phyloP scores from a whole-genome alignment of 2,797 vertebrate genomes.

The Girardinus metallicus region DNA sequence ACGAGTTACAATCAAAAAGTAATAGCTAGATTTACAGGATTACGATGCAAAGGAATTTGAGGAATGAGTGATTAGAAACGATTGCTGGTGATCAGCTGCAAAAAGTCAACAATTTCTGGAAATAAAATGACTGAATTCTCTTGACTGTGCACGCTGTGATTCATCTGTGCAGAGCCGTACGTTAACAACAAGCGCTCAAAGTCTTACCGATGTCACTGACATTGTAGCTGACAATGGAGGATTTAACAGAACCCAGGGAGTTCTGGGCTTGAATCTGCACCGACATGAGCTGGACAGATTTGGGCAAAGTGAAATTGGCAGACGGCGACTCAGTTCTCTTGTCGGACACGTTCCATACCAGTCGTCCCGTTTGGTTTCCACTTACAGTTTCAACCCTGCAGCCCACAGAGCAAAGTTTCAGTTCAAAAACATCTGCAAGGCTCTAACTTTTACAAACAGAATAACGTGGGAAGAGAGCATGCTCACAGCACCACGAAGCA shows the following conservation, averaged over 20 bases:
- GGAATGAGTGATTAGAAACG: neutral
- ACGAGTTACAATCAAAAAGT: constrained; percentile 9
- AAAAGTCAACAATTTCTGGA: neutral
- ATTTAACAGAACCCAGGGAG: constrained; percentile 76
- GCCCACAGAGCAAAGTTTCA: constrained; percentile 34
- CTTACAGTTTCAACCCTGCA: constrained; percentile 54
- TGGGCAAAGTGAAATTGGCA: constrained; percentile 58
- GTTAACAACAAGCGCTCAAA: neutral
- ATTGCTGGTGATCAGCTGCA: neutral
- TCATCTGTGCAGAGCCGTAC: neutral
- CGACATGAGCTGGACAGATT: constrained; percentile 70
- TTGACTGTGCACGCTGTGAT: neutral
- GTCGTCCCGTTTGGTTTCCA: constrained; percentile 10
- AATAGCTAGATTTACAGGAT: neutral
- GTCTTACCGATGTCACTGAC: constrained; percentile 83
- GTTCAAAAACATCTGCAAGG: neutral
- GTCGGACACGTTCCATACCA: neutral
- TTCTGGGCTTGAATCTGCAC: constrained; percentile 79
- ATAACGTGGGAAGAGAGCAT: neutral
- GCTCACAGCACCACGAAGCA: constrained; percentile 78
- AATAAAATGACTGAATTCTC: constrained; percentile 1
- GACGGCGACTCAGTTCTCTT: constrained; percentile 14
- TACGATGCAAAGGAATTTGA: neutral
- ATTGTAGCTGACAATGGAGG: constrained; percentile 64
- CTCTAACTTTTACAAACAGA: neutral